Conservation (phyloP, 2,888 invertebrate genomes). For the Ellobium chinense region DNA sequence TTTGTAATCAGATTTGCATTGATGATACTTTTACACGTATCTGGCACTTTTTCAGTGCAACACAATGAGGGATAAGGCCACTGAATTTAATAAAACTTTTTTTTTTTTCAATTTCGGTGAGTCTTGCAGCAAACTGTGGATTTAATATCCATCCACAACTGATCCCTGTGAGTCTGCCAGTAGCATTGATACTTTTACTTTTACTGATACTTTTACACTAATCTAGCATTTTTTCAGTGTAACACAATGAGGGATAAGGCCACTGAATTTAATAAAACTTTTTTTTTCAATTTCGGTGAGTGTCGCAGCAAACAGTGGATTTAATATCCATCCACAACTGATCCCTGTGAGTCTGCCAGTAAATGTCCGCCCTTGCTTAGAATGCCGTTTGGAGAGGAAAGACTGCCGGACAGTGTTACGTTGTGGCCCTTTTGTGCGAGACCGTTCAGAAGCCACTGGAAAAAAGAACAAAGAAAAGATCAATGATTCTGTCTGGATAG, state of each 20-base stretch:
- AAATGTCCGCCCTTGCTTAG: not conserved
- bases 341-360: conserved; percentile 2
- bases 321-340: conserved; percentile 22
- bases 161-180: conserved; percentile 5
- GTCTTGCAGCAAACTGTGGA: not conserved
- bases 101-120: not conserved
- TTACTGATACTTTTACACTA: too few relatives aligned
- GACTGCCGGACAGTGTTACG: conserved; percentile 30
- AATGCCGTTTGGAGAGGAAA: conserved; percentile 3
- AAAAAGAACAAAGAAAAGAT: too few relatives aligned
- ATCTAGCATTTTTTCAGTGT: too few relatives aligned
- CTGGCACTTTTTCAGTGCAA: too few relatives aligned
- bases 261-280: too few relatives aligned
- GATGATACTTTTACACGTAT: too few relatives aligned
- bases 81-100: too few relatives aligned
- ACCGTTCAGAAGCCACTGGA: conserved; percentile 57
- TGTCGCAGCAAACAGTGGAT: not conserved
- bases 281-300: not conserved
- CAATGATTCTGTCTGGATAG: too few relatives aligned
- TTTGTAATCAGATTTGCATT: too few relatives aligned
- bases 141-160: conserved; percentile 18
- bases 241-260: too few relatives aligned
- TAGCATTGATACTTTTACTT: too few relatives aligned
- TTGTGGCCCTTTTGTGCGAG: conserved; percentile 56
- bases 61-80: too few relatives aligned